Conservation (phyloP, 2,113 vertebrate species). For the Chaenocephalus aceratus region DNA sequence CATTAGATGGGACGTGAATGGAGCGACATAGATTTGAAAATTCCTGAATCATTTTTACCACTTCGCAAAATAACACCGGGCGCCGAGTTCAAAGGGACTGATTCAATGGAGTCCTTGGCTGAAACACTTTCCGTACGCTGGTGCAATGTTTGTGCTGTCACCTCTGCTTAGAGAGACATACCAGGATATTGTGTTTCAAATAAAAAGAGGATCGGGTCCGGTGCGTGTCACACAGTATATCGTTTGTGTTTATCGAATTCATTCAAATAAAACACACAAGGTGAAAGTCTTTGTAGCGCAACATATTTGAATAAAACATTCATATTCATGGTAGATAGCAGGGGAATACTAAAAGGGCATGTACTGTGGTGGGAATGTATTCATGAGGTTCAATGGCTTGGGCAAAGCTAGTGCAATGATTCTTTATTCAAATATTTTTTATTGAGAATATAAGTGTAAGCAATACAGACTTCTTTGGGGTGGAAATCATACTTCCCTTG, state of each 20-base stretch:
- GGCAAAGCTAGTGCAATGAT: background rate
- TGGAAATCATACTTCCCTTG: too few relatives aligned
- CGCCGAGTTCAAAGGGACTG: conserved; percentile 53
- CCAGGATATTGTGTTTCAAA: conserved; percentile 9
- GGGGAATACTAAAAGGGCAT: background rate
- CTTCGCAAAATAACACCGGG: conserved; percentile 45
- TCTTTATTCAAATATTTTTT: too few relatives aligned
- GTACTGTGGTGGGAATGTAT: background rate
- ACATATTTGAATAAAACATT: background rate
- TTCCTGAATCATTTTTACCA: conserved; percentile 49
- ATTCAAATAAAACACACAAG: background rate
- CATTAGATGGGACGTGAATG: conserved; percentile 58
- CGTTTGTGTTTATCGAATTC: background rate
- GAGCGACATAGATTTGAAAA: conserved; percentile 58
- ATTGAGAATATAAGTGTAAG: too few relatives aligned
- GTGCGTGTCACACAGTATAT: background rate
- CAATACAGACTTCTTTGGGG: too few relatives aligned
- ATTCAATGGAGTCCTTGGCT: conserved; percentile 43
- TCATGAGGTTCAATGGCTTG: background rate
- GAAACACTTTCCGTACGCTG: conserved; percentile 1
- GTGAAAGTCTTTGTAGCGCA: background rate
- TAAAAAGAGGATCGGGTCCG: conserved; percentile 10
- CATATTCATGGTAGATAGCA: background rate
- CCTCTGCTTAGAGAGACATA: conserved; percentile 26
- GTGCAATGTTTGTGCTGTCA: conserved; percentile 43